Evolutionary conservation across 2,797 vertebrate genomes (phyloP).

Genomic region (Tauraco hartlaubi): DNA sequence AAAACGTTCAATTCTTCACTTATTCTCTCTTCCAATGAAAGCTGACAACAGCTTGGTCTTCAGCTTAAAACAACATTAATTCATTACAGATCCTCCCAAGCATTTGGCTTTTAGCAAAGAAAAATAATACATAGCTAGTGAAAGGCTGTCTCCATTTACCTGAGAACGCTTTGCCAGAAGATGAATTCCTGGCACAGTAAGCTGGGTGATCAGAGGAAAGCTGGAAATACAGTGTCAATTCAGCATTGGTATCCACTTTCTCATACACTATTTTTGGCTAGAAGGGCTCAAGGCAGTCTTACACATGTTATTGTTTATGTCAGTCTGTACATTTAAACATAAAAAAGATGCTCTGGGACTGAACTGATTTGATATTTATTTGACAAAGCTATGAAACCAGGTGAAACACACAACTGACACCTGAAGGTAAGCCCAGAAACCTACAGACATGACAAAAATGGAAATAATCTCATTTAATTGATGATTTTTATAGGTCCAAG

Average conservation of each 20-base stretch:
- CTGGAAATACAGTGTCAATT: not conserved
- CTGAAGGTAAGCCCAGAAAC: slow-evolving; percentile 31
- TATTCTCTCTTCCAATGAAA: not conserved
- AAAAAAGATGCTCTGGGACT: not conserved
- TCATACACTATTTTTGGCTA: not conserved
- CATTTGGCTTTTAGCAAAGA: not conserved
- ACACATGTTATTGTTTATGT: not conserved
- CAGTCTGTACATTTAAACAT: not conserved
- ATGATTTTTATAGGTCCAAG: not conserved
- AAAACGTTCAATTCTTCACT: not conserved
- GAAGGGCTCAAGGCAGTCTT: not conserved
- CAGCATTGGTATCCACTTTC: not conserved
- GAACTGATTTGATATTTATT: not conserved
- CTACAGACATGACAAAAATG: not conserved
- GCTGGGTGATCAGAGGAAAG: not conserved
- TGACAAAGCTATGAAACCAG: slow-evolving; percentile 28
- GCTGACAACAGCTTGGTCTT: not conserved
- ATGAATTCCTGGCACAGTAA: not conserved
- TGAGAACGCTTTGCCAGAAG: not conserved
- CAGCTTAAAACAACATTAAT: not conserved
- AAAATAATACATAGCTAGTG: not conserved
- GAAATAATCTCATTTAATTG: not conserved
- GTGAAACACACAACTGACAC: not conserved
- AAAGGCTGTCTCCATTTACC: not conserved
- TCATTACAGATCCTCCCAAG: not conserved